Percentiles rank a stretch among this genome's conserved stretches.
phyloP scores from a whole-genome alignment of 2,888 invertebrate genomes.

The Gortyna flavago region DNA sequence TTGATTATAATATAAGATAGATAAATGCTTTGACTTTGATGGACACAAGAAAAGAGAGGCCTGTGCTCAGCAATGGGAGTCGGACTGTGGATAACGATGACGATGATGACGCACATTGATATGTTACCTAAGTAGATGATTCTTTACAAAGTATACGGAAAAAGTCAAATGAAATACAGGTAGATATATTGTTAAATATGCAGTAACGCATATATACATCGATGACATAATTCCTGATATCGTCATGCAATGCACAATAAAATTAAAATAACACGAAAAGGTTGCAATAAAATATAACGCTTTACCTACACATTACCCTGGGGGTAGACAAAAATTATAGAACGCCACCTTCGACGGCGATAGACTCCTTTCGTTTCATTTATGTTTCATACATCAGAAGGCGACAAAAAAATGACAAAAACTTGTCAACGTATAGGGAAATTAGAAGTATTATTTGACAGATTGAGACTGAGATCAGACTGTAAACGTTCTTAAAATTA shows the following conservation, averaged over 20 bases:
- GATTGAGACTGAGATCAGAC: background rate
- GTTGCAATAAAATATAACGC: background rate
- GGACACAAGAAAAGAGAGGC: background rate
- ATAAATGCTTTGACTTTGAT: background rate
- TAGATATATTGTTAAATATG: background rate
- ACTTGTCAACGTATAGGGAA: no score
- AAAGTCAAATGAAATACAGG: constrained; percentile 26
- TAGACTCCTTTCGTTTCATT: background rate
- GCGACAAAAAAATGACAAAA: no score
- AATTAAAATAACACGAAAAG: constrained; percentile 5
- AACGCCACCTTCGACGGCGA: no score
- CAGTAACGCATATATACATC: background rate
- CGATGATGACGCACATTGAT: background rate
- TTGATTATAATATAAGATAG: no score
- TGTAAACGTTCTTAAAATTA: no score
- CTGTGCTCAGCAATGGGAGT: background rate
- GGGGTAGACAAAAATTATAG: background rate
- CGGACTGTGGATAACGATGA: background rate
- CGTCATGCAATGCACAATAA: constrained; percentile 13
- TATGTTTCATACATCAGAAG: background rate
- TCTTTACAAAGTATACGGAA: constrained; percentile 33
- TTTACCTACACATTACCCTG: background rate
- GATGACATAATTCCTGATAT: constrained; percentile 41
- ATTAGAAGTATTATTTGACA: no score
- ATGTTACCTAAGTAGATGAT: background rate